Conservation (phyloP, 64 coral and sea anemone genomes). For the Pocillopora verrucosa region DNA sequence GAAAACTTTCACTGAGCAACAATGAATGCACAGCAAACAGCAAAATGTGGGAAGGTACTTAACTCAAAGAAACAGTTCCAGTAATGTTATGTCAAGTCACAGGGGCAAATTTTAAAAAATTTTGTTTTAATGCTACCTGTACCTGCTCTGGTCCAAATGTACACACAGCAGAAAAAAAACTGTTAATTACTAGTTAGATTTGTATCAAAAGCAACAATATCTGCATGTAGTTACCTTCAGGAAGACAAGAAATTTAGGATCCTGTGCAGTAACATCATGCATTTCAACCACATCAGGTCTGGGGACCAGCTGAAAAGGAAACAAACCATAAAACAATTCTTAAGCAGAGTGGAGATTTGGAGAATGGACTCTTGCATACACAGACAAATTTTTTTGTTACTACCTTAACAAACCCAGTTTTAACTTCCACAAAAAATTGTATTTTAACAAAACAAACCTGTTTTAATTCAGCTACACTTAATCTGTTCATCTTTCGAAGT, state of each 20-base stretch:
- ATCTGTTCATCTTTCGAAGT: slow-evolving; percentile 90
- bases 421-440: background rate
- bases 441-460: slow-evolving; percentile 47
- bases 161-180: background rate
- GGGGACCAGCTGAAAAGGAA: slow-evolving; percentile 70
- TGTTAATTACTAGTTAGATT: too few relatives aligned
- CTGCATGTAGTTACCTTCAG: slow-evolving; percentile 67
- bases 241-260: slow-evolving; percentile 96
- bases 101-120: too few relatives aligned
- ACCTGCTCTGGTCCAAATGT: background rate
- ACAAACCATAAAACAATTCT: background rate
- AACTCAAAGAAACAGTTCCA: too few relatives aligned
- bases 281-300: slow-evolving; percentile 98
- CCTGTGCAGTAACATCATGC: slow-evolving; percentile 99
- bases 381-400: too few relatives aligned
- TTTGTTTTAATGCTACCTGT: too few relatives aligned
- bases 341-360: background rate
- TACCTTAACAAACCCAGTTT: too few relatives aligned
- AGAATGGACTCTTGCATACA: too few relatives aligned
- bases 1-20: slow-evolving; percentile 9
- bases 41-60: background rate
- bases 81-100: background rate
- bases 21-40: background rate
- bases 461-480: slow-evolving; percentile 93
- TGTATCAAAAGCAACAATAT: background rate